A percentile compares a stretch with the other conserved stretches of the same genome.
Conservation (phyloP, 2,888 invertebrate species). For the Heteromurus nitidus region DNA sequence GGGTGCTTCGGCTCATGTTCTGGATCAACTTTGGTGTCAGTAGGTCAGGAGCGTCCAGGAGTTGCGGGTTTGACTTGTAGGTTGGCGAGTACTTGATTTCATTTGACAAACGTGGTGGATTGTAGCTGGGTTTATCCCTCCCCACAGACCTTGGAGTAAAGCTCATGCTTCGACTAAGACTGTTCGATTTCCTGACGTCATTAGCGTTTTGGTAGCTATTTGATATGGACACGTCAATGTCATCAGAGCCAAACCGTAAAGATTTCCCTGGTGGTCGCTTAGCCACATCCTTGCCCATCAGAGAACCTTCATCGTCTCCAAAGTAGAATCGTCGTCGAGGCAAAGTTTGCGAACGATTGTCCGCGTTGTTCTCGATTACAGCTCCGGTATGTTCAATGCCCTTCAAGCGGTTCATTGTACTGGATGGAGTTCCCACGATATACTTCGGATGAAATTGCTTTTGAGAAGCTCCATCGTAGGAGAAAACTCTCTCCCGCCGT, state of each 20-base stretch:
- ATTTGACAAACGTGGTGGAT: slow-evolving; percentile 60
- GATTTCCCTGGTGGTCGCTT: slow-evolving; percentile 66
- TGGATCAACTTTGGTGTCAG: slow-evolving; percentile 92
- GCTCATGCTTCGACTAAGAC: slow-evolving; percentile 72
- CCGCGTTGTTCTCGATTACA: slow-evolving; percentile 64
- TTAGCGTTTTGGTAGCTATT: slow-evolving; percentile 69
- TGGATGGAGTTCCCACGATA: slow-evolving; percentile 71
- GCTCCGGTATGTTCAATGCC: slow-evolving; percentile 73
- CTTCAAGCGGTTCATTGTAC: slow-evolving; percentile 72
- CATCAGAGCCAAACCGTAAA: slow-evolving; percentile 71
- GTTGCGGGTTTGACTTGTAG: slow-evolving; percentile 87
- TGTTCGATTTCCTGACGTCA: slow-evolving; percentile 60
- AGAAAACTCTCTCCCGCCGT: slow-evolving; percentile 70
- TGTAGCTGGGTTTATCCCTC: slow-evolving; percentile 50
- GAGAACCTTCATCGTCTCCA: slow-evolving; percentile 72
- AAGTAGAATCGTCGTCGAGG: slow-evolving; percentile 73
- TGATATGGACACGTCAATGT: slow-evolving; percentile 73
- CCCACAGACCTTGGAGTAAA: slow-evolving; percentile 70
- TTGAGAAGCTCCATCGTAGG: slow-evolving; percentile 73
- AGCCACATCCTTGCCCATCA: slow-evolving; percentile 50
- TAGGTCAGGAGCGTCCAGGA: slow-evolving; percentile 84
- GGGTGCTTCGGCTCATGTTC: slow-evolving; percentile 88
- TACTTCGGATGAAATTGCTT: slow-evolving; percentile 74
- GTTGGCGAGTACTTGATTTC: slow-evolving; percentile 66
- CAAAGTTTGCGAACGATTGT: slow-evolving; percentile 70